Conservation (phyloP, 2,113 vertebrate species). For the Uropsilus gracilis region DNA sequence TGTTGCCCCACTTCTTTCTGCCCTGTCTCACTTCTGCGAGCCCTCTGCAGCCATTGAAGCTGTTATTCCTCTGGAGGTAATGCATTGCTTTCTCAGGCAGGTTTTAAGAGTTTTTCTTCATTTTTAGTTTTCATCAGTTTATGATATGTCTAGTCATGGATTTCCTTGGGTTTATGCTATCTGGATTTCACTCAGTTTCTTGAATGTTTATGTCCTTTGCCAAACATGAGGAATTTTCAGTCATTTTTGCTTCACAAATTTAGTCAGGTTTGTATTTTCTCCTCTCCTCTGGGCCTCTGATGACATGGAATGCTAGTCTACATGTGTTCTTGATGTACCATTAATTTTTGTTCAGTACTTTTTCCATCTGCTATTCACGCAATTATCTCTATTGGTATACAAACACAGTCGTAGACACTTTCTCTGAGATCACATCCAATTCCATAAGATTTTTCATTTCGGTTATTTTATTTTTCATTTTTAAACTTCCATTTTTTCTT, state of each 20-base stretch:
- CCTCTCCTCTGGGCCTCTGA: neutral
- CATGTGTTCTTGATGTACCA: neutral
- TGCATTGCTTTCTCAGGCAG: neutral
- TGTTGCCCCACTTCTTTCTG: neutral
- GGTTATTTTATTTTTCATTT: neutral
- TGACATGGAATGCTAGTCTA: neutral
- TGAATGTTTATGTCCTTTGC: constrained; percentile 14
- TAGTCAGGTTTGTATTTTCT: neutral
- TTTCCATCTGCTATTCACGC: neutral
- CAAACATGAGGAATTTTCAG: neutral
- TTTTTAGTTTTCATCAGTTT: constrained; percentile 22
- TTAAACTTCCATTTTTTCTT: neutral
- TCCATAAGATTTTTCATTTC: neutral
- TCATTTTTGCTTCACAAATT: neutral
- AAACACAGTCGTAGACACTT: neutral
- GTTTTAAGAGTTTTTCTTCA: constrained; percentile 38
- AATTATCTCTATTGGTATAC: neutral
- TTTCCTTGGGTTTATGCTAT: constrained; percentile 44
- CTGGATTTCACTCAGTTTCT: constrained; percentile 33
- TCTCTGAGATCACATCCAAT: neutral
- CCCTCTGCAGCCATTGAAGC: neutral
- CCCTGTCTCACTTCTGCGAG: neutral
- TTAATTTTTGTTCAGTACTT: neutral
- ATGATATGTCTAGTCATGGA: neutral
- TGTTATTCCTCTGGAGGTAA: neutral